Evolutionary conservation across 2,797 vertebrate species (phyloP).

Genomic region (Schizopygopsis pylzovi): DNA sequence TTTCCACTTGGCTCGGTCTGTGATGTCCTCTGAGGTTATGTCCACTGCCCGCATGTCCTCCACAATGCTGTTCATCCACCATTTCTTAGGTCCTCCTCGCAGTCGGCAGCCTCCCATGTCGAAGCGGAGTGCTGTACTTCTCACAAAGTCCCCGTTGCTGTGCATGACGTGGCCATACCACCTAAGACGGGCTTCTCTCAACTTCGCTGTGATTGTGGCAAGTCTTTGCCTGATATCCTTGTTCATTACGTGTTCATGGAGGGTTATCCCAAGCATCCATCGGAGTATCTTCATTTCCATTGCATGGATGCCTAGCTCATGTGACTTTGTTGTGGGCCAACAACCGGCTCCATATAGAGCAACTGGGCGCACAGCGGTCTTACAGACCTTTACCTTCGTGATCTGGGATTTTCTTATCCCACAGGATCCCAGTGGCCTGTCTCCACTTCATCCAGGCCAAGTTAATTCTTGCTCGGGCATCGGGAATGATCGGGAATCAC

Average conservation of each 20-base stretch:
- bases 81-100: accelerated
- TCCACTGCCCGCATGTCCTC: neutral
- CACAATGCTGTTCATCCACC: neutral
- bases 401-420: neutral
- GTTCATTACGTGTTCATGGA: neutral
- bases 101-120: neutral
- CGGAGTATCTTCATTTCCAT: neutral
- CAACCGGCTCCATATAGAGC: neutral
- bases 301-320: neutral
- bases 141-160: neutral
- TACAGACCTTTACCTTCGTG: neutral
- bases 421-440: neutral
- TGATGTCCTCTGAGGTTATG: neutral
- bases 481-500: neutral
- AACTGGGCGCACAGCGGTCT: neutral
- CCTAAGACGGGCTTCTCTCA: neutral
- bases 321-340: neutral
- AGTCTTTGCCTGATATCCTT: neutral
- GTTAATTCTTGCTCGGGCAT: neutral
- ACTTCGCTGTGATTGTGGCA: neutral
- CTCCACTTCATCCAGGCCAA: neutral
- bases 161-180: neutral
- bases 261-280: neutral
- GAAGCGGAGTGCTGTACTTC: neutral
- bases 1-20: neutral